A percentile compares a stretch with the other conserved stretches of the same genome.
Conservation (phyloP, 2,888 invertebrate species). For the Heliothis peltigera region DNA sequence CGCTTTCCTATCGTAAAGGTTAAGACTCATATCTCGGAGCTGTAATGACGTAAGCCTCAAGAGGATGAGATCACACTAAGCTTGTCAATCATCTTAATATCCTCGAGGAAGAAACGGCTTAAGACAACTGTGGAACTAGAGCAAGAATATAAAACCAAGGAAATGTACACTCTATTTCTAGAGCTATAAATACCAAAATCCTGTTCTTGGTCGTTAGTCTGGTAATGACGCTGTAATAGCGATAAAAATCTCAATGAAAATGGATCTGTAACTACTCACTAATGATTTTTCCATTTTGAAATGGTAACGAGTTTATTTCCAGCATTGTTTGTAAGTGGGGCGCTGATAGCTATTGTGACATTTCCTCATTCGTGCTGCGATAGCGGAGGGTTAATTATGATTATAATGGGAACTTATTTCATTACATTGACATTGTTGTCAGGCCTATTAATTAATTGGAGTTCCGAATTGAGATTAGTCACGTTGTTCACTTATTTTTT, state of each 20-base stretch:
- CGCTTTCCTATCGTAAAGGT: constrained; percentile 11
- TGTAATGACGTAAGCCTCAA: constrained; percentile 28
- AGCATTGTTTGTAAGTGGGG: constrained; percentile 8
- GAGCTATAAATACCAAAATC: constrained; percentile 1
- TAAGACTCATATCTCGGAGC: constrained; percentile 16
- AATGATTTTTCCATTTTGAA: constrained; percentile 39
- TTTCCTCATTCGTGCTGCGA: constrained; percentile 10
- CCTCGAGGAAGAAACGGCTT: constrained; percentile 19
- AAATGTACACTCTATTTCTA: constrained; percentile 1
- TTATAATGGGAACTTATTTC: neutral
- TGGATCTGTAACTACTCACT: constrained; percentile 32
- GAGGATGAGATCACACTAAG: constrained; percentile 35
- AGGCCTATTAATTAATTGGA: neutral
- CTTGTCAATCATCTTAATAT: constrained; percentile 47
- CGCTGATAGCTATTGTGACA: constrained; percentile 1
- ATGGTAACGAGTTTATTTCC: constrained; percentile 20
- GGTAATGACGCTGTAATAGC: constrained; percentile 44
- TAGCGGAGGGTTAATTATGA: neutral
- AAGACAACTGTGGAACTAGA: constrained; percentile 3
- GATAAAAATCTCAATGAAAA: constrained; percentile 49
- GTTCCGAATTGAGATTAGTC: neutral
- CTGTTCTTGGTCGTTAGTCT: constrained; percentile 13
- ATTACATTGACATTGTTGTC: neutral
- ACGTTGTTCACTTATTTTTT: no score
- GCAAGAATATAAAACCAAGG: neutral